Conservation (phyloP, 2,888 invertebrate species). For the Machimus rusticus region DNA sequence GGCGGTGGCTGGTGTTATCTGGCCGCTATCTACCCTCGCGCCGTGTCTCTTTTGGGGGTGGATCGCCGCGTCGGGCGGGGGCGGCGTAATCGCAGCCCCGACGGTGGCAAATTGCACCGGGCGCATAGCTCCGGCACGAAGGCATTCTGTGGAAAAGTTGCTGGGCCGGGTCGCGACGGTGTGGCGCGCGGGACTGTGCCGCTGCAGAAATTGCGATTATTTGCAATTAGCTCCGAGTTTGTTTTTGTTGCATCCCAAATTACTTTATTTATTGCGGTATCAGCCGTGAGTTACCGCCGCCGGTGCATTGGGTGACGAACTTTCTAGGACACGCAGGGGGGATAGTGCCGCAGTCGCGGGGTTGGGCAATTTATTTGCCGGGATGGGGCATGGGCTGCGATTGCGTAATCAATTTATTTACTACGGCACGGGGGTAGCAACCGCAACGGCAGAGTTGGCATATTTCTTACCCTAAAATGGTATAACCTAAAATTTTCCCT, state of each 20-base stretch:
- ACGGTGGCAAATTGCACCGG: not conserved
- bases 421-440: not conserved
- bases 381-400: not conserved
- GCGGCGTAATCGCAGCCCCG: slow-evolving; percentile 7
- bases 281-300: slow-evolving; percentile 11
- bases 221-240: slow-evolving; percentile 29
- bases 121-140: slow-evolving; percentile 26
- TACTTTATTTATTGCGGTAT: slow-evolving; percentile 25
- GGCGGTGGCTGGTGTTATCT: not conserved
- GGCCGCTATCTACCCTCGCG: not conserved
- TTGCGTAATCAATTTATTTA: not conserved
- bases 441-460: not conserved
- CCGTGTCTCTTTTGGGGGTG: not conserved
- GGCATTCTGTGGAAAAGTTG: not conserved
- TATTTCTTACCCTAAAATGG: not conserved
- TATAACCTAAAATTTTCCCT: not conserved
- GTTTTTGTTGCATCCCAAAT: slow-evolving; percentile 13
- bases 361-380: not conserved
- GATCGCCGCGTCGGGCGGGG: not conserved
- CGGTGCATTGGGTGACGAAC: not conserved
- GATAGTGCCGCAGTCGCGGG: not conserved
- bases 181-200: not conserved
- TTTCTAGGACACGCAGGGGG: not conserved
- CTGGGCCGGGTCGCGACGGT: not conserved
- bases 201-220: slow-evolving; percentile 27